Evolutionary conservation across 2,888 invertebrate genomes (phyloP), one percentile per base, ranked within the genome.

Genomic region (Zeuzera pyrina): DNA sequence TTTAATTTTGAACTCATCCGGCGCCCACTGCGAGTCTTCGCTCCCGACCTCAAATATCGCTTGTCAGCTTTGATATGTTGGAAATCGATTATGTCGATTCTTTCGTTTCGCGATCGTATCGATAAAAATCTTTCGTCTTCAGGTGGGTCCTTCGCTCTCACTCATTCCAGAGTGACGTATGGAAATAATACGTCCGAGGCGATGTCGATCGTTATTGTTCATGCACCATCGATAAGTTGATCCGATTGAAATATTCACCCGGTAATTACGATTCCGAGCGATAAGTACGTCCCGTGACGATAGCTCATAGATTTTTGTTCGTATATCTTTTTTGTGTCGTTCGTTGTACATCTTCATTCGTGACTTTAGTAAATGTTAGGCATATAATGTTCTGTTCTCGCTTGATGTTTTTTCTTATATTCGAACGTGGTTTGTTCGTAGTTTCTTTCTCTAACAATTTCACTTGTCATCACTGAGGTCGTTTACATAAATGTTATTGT

Each of bases 1-100:
- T 77, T 78, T 76, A 74, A 79, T 77, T 76, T 77, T 58, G 67
- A 68, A 67, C 66, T 57, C 74, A 72, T 73, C 72, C 71, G 71
- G 74, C 77, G 74, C 73, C 74, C 74, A 71, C 73, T 61, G 67
- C 49, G 47, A n/a, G n/a, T 38, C 62, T 48, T 62, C 66, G 66
- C 57, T 63, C 67, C 60, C 65, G 67, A 68, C 71, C 70, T 72
- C 70, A 59, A 70, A 70, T 60, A 65, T 65, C 49, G 58, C 69
- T 66, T 66, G 70, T 68, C 71, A 66, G 66, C 56, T 64, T 54
- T 56, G 64, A 70, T 67, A 68, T 70, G 70, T 72, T 65, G 69
- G n/a, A 71, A 79, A 78, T 73, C 68, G 76, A 72, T 73, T 73
- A 68, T 59, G 52, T 66, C 62, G 60, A 67, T 60, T 68, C 62